Evolutionary conservation across 2,797 vertebrate genomes (phyloP).

Genomic region (Myiothlypis coronata): DNA sequence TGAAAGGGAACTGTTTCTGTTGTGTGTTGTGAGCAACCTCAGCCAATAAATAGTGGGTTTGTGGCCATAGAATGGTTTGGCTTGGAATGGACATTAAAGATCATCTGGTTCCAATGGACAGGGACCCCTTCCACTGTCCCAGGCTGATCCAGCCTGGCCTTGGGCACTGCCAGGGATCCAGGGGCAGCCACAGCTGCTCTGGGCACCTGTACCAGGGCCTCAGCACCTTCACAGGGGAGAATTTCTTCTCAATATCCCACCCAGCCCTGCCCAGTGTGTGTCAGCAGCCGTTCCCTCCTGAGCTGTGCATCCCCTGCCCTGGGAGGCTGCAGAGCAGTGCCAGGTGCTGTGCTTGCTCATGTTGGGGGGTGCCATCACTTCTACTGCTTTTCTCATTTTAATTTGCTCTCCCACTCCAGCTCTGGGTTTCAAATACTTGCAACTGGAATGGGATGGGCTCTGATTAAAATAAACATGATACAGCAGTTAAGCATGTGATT

Average conservation of each 20-base stretch:
- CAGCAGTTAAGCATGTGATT: background rate
- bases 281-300: background rate
- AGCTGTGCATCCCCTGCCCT: background rate
- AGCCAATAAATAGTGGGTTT: background rate
- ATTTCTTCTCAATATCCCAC: background rate
- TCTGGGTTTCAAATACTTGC: background rate
- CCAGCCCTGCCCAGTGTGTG: background rate
- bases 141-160: accelerated
- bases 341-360: background rate
- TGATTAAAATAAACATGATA: background rate
- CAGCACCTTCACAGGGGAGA: accelerated
- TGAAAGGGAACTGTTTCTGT: background rate
- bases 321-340: background rate
- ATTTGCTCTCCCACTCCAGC: background rate
- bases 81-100: background rate
- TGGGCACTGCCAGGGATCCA: background rate
- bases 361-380: background rate
- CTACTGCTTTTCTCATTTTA: background rate
- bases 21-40: background rate
- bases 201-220: background rate
- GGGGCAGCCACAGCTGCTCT: background rate
- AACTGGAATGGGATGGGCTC: background rate
- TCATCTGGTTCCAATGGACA: background rate
- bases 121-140: background rate
- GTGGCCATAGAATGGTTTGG: background rate